phyloP scores from a whole-genome alignment of 1,140 invertebrate genomes.

The Drosophila insularis region DNA sequence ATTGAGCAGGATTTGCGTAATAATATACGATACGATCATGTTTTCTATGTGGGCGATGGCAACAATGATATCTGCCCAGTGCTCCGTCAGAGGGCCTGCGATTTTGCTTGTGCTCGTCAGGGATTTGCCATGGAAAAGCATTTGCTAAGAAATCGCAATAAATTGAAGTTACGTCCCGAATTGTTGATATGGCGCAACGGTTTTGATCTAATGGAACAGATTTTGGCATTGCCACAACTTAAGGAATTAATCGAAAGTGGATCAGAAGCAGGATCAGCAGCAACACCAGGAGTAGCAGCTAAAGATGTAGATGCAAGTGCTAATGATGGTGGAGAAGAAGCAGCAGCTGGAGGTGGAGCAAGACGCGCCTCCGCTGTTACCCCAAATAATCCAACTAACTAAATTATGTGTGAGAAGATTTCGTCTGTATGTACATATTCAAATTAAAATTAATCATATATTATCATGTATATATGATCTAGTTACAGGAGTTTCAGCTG shows the following conservation, averaged over 20 bases:
- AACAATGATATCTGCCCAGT: constrained; percentile 91
- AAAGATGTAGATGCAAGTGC: not conserved
- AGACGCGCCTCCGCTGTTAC: constrained; percentile 53
- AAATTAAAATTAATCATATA: not conserved
- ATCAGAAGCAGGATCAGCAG: not conserved
- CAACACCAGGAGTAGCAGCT: constrained; percentile 22
- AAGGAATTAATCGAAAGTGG: constrained; percentile 27
- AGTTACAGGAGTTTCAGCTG: constrained; percentile 4
- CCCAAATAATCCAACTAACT: constrained; percentile 19
- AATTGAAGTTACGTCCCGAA: constrained; percentile 79
- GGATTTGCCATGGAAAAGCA: constrained; percentile 83
- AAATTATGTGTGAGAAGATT: constrained; percentile 10
- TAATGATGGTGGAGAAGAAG: not conserved
- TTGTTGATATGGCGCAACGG: constrained; percentile 84
- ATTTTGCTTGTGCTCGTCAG: constrained; percentile 87
- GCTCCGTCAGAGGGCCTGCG: constrained; percentile 85
- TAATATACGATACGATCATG: constrained; percentile 84
- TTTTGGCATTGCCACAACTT: constrained; percentile 53
- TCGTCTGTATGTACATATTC: constrained; percentile 2
- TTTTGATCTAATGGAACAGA: constrained; percentile 82
- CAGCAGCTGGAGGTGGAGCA: not conserved
- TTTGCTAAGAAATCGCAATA: constrained; percentile 63
- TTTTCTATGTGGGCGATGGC: constrained; percentile 91
- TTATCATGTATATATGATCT: constrained; percentile 16
- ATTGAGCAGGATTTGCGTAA: constrained; percentile 81